Percentiles rank a stretch among this genome's conserved stretches.
These are phyloP conservation scores for Gymnocypris eckloni DNA, from an alignment of 2,797 vertebrate species.

Conservation along the genomic window DNA sequence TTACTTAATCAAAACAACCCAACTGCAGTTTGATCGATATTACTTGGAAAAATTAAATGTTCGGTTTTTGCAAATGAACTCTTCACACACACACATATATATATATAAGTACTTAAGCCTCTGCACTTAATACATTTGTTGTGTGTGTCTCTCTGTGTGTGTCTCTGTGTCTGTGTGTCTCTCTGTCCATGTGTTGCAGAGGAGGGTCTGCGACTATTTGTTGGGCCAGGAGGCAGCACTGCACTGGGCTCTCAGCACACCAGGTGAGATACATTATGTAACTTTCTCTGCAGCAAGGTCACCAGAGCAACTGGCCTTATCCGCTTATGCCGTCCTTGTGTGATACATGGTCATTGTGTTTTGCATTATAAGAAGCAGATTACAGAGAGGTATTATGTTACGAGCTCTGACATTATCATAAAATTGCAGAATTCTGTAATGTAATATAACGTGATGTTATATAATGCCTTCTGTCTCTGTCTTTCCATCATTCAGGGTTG, in stretches of 20 bases:
- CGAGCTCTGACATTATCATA: slow-evolving; percentile 8
- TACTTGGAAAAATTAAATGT: no score
- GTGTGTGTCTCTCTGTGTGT: no score
- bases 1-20: no score
- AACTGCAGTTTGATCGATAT: no score
- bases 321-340: not conserved
- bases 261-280: slow-evolving; percentile 82
- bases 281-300: slow-evolving; percentile 45
- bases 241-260: slow-evolving; percentile 91
- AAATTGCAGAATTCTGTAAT: slow-evolving; percentile 23
- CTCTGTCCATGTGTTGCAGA: slow-evolving; percentile 80
- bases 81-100: no score
- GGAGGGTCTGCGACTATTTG: slow-evolving; percentile 94
- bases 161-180: no score
- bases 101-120: not conserved
- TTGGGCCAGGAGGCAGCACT: slow-evolving; percentile 93
- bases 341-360: slow-evolving; percentile 8
- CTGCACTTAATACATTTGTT: not conserved
- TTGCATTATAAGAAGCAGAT: not conserved
- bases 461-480: slow-evolving; percentile 21
- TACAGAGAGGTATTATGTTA: slow-evolving; percentile 8
- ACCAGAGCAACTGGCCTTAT: slow-evolving; percentile 14
- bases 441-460: not conserved
- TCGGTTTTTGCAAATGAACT: no score
- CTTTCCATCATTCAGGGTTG: slow-evolving; percentile 79